Evolutionary conservation across 1,140 invertebrate genomes (phyloP).

Genomic region (Caerostris darwini): DNA sequence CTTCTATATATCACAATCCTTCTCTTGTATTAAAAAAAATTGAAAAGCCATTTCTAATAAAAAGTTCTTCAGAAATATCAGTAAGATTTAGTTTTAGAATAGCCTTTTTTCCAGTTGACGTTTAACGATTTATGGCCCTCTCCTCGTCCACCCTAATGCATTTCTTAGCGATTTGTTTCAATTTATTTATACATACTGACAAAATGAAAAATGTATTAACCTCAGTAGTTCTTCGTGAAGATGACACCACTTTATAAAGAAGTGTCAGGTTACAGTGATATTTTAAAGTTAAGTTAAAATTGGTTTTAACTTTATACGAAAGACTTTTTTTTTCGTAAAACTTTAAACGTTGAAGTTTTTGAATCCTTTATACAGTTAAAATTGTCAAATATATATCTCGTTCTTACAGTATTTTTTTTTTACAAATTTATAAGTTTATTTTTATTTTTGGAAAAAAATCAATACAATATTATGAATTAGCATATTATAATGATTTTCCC

Average conservation of each 20-base stretch:
- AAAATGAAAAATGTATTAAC: neutral
- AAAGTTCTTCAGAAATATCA: neutral
- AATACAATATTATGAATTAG: too few relatives aligned
- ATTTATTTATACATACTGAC: neutral
- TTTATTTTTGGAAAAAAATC: too few relatives aligned
- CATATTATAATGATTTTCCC: too few relatives aligned
- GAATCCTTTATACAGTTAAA: too few relatives aligned
- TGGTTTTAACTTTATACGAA: too few relatives aligned
- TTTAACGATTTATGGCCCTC: conserved; percentile 15
- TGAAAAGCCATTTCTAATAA: neutral
- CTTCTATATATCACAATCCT: too few relatives aligned
- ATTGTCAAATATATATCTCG: too few relatives aligned
- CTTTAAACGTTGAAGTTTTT: too few relatives aligned
- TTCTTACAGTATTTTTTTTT: too few relatives aligned
- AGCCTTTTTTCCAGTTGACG: neutral
- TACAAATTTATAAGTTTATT: too few relatives aligned
- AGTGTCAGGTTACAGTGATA: neutral
- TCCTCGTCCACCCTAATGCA: neutral
- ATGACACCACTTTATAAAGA: neutral
- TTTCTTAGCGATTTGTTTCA: neutral
- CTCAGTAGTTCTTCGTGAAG: neutral
- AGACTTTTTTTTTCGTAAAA: too few relatives aligned
- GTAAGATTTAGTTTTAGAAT: neutral
- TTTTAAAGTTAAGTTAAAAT: too few relatives aligned
- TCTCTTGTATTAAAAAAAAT: neutral